Conservation (phyloP, 2,888 invertebrate species). For the Candidula unifasciata region DNA sequence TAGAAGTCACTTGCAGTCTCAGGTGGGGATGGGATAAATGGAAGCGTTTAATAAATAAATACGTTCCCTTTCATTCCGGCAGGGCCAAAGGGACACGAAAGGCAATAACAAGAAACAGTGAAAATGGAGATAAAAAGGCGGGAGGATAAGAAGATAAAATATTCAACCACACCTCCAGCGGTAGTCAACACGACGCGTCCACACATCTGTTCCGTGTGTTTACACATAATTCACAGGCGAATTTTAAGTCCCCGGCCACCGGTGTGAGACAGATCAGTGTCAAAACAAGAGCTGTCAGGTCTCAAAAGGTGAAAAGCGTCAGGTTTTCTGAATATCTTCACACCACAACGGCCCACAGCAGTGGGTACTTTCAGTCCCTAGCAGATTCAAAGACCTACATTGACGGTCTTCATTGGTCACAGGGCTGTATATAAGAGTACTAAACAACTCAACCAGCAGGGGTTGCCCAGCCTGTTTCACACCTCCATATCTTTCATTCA, state of each 20-base stretch:
- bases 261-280: background rate
- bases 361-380: background rate
- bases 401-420: background rate
- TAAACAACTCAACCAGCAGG: constrained; percentile 10
- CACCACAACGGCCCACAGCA: constrained; percentile 6
- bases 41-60: too few relatives aligned
- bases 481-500: constrained; percentile 5
- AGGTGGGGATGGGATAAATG: too few relatives aligned
- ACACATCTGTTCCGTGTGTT: too few relatives aligned
- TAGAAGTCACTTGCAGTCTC: too few relatives aligned
- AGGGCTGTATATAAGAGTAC: background rate
- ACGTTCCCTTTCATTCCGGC: too few relatives aligned
- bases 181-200: too few relatives aligned
- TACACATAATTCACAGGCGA: background rate
- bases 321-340: background rate
- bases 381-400: background rate
- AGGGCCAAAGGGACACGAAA: too few relatives aligned
- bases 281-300: background rate
- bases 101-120: too few relatives aligned
- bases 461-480: background rate
- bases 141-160: too few relatives aligned
- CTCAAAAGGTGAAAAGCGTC: background rate
- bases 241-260: background rate
- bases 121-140: too few relatives aligned
- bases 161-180: too few relatives aligned